Conservation (phyloP, 2,113 vertebrate species). For the Scytalopus superciliaris region DNA sequence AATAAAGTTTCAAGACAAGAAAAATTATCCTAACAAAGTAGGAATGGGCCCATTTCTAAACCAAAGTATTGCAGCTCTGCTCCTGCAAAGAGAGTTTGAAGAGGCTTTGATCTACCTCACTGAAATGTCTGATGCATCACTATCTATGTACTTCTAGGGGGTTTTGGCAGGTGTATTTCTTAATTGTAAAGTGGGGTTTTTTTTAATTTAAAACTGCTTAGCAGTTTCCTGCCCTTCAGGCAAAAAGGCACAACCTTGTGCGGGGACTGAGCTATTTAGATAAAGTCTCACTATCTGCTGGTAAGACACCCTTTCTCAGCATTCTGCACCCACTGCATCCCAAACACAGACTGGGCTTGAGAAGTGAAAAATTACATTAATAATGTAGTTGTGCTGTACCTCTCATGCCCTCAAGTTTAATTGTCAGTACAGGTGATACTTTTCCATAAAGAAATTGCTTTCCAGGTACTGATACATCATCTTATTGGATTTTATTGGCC, state of each 20-base stretch:
- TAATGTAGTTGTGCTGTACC: not conserved
- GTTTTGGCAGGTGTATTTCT: not conserved
- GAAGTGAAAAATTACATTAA: not conserved
- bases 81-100: not conserved
- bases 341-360: not conserved
- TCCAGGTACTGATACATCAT: conserved; percentile 5
- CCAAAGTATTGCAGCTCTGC: not conserved
- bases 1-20: not conserved
- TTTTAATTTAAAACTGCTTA: not conserved
- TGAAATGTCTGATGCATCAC: not conserved
- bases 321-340: not conserved
- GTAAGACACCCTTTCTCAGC: not conserved
- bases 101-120: not conserved
- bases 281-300: not conserved
- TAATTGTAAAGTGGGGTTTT: not conserved
- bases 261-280: not conserved
- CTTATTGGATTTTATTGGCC: not conserved
- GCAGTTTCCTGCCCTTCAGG: not conserved
- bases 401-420: not conserved
- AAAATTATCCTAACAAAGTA: not conserved
- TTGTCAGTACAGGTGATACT: not conserved
- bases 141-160: not conserved
- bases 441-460: conserved; percentile 24
- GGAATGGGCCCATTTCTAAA: not conserved
- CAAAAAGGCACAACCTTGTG: not conserved